phyloP scores from a whole-genome alignment of 2,888 invertebrate species.

The Cheilosia variabilis region DNA sequence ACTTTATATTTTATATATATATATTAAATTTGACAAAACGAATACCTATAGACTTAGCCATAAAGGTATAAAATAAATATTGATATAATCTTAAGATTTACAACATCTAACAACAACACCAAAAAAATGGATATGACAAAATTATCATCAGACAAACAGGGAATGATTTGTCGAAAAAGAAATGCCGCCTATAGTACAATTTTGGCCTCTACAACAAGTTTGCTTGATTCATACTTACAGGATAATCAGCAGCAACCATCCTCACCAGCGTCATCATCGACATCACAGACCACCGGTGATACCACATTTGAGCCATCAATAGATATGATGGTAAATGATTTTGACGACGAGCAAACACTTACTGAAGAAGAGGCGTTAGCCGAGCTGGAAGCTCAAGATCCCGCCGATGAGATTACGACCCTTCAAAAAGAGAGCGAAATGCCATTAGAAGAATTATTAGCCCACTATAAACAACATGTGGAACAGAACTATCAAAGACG shows the following conservation, averaged over 20 bases:
- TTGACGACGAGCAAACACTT: slow-evolving; percentile 97
- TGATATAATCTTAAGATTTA: too few species aligned
- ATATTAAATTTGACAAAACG: too few species aligned
- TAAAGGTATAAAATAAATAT: too few species aligned
- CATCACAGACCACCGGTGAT: slow-evolving; percentile 78
- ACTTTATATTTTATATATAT: too few species aligned
- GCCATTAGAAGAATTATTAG: slow-evolving; percentile 96
- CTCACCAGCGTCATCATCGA: slow-evolving; percentile 80
- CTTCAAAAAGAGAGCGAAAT: slow-evolving; percentile 97
- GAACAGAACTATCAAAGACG: slow-evolving; percentile 30
- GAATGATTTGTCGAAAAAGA: slow-evolving; percentile 22
- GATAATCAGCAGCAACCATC: slow-evolving; percentile 75
- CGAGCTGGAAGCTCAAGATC: slow-evolving; percentile 92
- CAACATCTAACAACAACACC: too few species aligned
- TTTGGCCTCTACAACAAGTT: slow-evolving; percentile 3
- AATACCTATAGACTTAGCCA: too few species aligned
- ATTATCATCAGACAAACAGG: slow-evolving; percentile 16
- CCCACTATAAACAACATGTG: slow-evolving; percentile 90
- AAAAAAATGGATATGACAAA: slow-evolving; percentile 38
- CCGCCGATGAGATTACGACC: slow-evolving; percentile 94
- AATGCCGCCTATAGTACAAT: not conserved
- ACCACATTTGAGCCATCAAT: slow-evolving; percentile 94
- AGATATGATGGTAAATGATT: slow-evolving; percentile 98
- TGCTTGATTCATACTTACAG: slow-evolving; percentile 40
- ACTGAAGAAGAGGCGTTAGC: slow-evolving; percentile 98